phyloP scores from a whole-genome alignment of 2,113 vertebrate genomes.

The Centrocercus urophasianus region DNA sequence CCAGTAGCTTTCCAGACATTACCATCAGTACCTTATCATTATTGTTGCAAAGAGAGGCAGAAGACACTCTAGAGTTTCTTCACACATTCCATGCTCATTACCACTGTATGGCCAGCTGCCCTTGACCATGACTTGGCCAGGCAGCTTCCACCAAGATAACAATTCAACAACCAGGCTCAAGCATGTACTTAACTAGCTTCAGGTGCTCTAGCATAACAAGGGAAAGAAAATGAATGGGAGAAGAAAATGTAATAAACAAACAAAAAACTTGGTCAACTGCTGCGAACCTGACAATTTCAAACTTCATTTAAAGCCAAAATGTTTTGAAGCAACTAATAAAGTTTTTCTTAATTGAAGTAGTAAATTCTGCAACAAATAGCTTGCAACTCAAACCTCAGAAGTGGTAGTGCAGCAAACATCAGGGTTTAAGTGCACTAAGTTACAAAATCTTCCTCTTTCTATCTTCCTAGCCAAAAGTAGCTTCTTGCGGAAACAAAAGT shows the following conservation, averaged over 20 bases:
- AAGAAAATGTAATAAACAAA: neutral
- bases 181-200: neutral
- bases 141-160: neutral
- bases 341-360: neutral
- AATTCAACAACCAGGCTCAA: neutral
- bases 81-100: accelerated
- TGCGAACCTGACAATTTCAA: neutral
- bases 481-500: neutral
- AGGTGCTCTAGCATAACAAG: neutral
- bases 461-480: neutral
- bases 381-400: neutral
- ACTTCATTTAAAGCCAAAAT: neutral
- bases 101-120: neutral
- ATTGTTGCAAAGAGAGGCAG: neutral
- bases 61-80: neutral
- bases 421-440: neutral
- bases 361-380: neutral
- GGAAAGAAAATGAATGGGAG: neutral
- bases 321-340: neutral
- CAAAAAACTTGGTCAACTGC: neutral
- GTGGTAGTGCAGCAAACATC: neutral
- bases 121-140: accelerated
- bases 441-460: neutral
- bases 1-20: no score
- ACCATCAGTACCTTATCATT: neutral